Evolutionary conservation across 1,140 invertebrate species (phyloP).

Genomic region (Metopolophium dirhodum): DNA sequence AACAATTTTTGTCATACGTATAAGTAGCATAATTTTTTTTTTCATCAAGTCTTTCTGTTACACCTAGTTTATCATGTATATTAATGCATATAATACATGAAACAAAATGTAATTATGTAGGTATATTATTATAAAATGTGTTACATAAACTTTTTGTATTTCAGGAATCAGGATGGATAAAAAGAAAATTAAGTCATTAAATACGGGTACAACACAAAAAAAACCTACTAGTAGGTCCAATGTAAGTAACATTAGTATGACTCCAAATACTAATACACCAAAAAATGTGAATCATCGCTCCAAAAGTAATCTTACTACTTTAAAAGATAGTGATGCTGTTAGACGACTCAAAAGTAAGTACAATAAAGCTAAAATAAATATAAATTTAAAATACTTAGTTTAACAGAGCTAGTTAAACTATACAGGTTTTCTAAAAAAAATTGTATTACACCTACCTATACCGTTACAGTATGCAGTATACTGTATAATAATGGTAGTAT

Average conservation of each 20-base stretch:
- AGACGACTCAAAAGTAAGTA: neutral
- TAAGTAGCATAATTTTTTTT: too few relatives aligned
- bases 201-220: neutral
- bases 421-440: too few relatives aligned
- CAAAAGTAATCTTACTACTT: neutral
- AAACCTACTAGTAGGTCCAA: neutral
- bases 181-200: neutral
- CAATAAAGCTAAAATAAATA: neutral
- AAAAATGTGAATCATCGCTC: neutral
- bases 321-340: neutral
- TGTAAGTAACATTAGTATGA: neutral
- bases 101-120: neutral
- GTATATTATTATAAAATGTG: neutral
- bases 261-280: neutral
- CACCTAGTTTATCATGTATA: too few relatives aligned
- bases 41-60: too few relatives aligned
- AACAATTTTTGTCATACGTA: too few relatives aligned
- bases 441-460: too few relatives aligned
- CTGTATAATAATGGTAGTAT: too few relatives aligned
- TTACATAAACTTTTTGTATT: neutral
- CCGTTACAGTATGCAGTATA: too few relatives aligned
- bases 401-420: too few relatives aligned
- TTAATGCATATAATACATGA: too few relatives aligned
- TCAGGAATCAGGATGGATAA: conserved; percentile 7
- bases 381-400: neutral